Evolutionary conservation across 1,140 invertebrate species (phyloP), one percentile per base, ranked within the genome.

Genomic region (Dendroctonus ponderosae): DNA sequence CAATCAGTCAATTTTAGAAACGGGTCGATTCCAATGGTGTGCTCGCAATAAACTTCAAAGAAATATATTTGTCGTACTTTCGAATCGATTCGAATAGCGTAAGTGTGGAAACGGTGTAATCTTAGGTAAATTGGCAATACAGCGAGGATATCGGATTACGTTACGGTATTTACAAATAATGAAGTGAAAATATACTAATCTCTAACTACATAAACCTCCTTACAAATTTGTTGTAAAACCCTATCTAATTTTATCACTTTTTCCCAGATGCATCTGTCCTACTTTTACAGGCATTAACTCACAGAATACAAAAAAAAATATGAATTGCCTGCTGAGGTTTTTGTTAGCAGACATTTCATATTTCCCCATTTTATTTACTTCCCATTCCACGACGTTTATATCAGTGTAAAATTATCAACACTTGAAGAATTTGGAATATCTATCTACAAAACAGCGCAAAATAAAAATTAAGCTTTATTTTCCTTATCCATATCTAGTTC

Each of bases 351-450:
- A 26, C 26, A 26, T 26, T 26, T 26, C 26, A 26, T 26, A 26
- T 26, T 26, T 26, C 3, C 26, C 26, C 15, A 52, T 52, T 52
- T n/a, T 26, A 9, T 26, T 52, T 52, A n/a, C 15, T 11, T 15
- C 11, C 8, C 50, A 56, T 38, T 56, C 12, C 39, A 15, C 48
- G 38, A 59, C 58, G 67, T 26, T 26, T 64, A 68, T 38, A 64
- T 59, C 52, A 40, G 52, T 68, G 62, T 60, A 70, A 70, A 69
- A 71, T 64, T 65, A 71, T 61, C 11, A 52, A 67, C 52, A 63
- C 40, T 63, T 60, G 52, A 67, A 71, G 54, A 67, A 61, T 71
- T 69, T 66, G 57, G 41, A 67, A 67, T 71, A 63, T 53, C 64
- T 69, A 70, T 57, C 61, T 68, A 71, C 67, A 39, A 57, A 66